A percentile compares a stretch with the other conserved stretches of the same genome.
phyloP scores from a whole-genome alignment of 2,888 invertebrate genomes.

The Tipula vernalis region DNA sequence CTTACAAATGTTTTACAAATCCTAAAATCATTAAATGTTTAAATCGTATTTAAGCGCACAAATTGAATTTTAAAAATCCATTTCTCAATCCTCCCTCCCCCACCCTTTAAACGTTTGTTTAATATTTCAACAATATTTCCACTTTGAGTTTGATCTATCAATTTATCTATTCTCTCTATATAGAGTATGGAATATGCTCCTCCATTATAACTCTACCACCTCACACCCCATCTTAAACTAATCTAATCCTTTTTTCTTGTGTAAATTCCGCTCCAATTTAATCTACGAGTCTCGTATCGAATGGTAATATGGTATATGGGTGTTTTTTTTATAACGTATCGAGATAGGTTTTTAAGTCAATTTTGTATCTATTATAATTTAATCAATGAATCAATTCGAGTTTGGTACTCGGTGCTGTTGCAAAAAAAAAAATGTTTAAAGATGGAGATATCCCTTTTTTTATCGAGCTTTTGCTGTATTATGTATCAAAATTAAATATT shows the following conservation, averaged over 20 bases:
- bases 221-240: neutral
- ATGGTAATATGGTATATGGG: neutral
- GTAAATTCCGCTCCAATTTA: neutral
- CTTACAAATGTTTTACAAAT: neutral
- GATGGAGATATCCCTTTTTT: neutral
- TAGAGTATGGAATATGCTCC: neutral
- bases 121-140: neutral
- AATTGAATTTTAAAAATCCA: neutral
- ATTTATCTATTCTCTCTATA: neutral
- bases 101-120: neutral
- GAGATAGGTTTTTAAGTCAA: neutral
- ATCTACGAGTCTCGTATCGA: neutral
- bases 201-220: neutral
- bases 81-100: neutral
- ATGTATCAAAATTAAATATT: neutral
- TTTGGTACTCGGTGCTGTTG: neutral
- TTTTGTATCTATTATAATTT: neutral
- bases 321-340: neutral
- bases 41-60: neutral
- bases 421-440: neutral
- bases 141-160: neutral
- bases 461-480: neutral
- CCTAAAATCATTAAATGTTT: neutral
- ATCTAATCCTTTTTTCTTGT: neutral
- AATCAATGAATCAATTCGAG: neutral